A percentile compares a stretch with the other conserved stretches of the same genome.
Conservation (phyloP, 2,797 vertebrate genomes). For the Lacerta bilineata region DNA sequence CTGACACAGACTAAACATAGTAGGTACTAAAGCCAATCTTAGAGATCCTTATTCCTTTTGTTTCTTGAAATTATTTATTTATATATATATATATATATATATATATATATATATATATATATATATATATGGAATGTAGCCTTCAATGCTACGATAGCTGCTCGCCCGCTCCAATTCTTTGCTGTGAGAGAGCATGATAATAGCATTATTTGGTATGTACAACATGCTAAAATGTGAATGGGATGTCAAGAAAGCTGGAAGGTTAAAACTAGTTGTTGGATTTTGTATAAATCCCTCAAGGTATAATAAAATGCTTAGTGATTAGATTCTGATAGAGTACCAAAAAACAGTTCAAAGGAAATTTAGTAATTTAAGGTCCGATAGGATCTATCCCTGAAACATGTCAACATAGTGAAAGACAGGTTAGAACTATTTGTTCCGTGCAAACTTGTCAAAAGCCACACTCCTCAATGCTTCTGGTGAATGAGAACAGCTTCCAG, state of each 20-base stretch:
- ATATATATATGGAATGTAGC: conserved; percentile 1
- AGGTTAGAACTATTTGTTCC: background rate
- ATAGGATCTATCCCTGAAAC: conserved; percentile 1
- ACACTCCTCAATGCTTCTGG: background rate
- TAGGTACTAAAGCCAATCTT: conserved; percentile 3
- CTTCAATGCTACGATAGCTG: conserved; percentile 26
- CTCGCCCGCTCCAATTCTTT: background rate
- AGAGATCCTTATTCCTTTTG: background rate
- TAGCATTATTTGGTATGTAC: background rate
- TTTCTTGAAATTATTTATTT: background rate
- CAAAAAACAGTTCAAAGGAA: background rate
- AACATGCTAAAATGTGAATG: background rate
- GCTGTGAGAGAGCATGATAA: conserved; percentile 28
- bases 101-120: no score
- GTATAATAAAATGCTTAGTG: background rate
- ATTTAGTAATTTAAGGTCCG: conserved; percentile 8
- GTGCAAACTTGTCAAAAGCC: background rate
- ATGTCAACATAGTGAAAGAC: background rate
- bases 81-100: no score
- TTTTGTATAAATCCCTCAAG: background rate
- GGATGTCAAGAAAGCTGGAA: background rate
- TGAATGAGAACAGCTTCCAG: background rate
- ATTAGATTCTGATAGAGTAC: background rate
- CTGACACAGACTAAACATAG: conserved; percentile 24
- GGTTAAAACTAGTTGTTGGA: background rate